Percentiles rank a stretch among this genome's conserved stretches.
Conservation (phyloP, 2,113 vertebrate species). For the Capra hircus region DNA sequence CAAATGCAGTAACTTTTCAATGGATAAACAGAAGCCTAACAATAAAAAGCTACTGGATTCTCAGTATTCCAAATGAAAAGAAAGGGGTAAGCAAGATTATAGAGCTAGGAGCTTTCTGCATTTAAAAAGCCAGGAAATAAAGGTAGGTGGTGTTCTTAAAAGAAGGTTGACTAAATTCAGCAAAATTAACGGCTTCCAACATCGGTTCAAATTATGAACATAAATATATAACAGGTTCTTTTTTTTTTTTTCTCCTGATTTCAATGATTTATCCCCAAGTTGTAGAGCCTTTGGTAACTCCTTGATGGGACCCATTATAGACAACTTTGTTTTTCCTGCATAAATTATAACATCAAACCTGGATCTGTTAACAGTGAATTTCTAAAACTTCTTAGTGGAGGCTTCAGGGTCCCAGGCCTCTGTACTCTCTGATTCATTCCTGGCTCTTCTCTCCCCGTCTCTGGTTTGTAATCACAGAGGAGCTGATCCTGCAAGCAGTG, state of each 20-base stretch:
- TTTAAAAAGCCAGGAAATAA: not conserved
- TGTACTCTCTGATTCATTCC: not conserved
- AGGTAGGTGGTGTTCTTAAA: not conserved
- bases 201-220: not conserved
- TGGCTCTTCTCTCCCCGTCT: not conserved
- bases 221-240: not conserved
- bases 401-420: not conserved
- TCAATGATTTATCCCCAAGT: not conserved
- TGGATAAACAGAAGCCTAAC: not conserved
- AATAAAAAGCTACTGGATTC: not conserved
- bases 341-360: not conserved
- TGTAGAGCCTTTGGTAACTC: not conserved
- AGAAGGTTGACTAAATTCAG: not conserved
- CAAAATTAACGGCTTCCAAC: not conserved
- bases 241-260: not conserved
- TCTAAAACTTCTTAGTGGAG: not conserved
- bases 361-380: not conserved
- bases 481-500: not conserved
- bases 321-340: not conserved
- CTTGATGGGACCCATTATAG: not conserved
- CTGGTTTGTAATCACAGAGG: not conserved
- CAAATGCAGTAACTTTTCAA: conserved; percentile 11
- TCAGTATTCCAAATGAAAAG: not conserved
- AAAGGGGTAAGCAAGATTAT: rapidly evolving
- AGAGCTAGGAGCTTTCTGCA: not conserved